A percentile compares a stretch with the other conserved stretches of the same genome.
These are phyloP conservation scores for Dendrolimus pini DNA, from an alignment of 2,888 invertebrate species.

Conservation along the genomic window DNA sequence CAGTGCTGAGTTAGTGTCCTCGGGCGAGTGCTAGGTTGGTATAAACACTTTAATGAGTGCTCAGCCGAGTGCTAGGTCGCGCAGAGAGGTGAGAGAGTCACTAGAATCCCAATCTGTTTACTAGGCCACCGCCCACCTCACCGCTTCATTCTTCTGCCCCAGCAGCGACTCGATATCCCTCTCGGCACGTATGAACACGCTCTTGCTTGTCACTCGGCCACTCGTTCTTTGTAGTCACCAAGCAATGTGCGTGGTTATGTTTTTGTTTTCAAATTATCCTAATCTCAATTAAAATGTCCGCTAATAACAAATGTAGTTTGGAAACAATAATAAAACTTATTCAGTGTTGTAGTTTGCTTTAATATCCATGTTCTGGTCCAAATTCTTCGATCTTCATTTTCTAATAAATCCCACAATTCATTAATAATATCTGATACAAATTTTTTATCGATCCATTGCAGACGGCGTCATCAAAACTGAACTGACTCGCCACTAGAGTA, in stretches of 20 bases:
- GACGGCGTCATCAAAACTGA: too few species aligned
- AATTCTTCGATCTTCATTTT: too few species aligned
- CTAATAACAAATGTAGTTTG: too few species aligned
- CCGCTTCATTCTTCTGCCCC: conserved; percentile 6
- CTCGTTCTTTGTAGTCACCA: conserved; percentile 1
- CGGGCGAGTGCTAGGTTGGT: conserved; percentile 3
- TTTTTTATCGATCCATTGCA: not conserved
- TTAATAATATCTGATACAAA: too few species aligned
- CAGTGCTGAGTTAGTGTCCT: not conserved
- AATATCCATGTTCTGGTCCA: too few species aligned
- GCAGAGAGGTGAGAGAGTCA: conserved; percentile 7
- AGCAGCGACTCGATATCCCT: conserved; percentile 9
- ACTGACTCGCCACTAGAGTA: too few species aligned
- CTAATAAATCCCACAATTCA: too few species aligned
- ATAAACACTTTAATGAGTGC: conserved; percentile 6
- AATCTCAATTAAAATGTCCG: too few species aligned
- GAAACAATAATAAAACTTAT: too few species aligned
- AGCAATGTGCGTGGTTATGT: too few species aligned
- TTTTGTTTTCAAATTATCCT: too few species aligned
- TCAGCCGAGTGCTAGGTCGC: conserved; percentile 4
- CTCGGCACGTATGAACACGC: conserved; percentile 10
- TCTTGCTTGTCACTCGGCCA: conserved; percentile 8
- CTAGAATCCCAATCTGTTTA: conserved; percentile 8
- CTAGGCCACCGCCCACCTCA: conserved; percentile 9
- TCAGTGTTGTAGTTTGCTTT: too few species aligned